A percentile compares a stretch with the other conserved stretches of the same genome.
Evolutionary conservation across 2,797 vertebrate genomes (phyloP).

Genomic region (Rhinatrema bivittatum): DNA sequence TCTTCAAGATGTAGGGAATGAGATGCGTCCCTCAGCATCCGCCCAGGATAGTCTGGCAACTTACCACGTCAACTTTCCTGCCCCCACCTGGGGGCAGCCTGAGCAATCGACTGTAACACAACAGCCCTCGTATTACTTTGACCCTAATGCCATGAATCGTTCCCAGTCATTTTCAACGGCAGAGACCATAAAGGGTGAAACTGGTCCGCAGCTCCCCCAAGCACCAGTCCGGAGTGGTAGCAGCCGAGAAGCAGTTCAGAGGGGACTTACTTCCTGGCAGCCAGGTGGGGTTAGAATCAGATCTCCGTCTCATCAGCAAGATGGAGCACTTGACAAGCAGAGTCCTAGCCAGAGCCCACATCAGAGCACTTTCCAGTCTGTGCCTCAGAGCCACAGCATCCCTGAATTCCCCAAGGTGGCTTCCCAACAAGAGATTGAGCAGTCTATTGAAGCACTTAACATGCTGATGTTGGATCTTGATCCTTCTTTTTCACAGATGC

Average conservation of each 20-base stretch:
- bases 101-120: conserved; percentile 34
- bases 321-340: conserved; percentile 47
- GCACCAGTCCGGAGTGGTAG: conserved; percentile 86
- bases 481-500: conserved; percentile 49
- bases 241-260: conserved; percentile 90
- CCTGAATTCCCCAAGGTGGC: conserved; percentile 78
- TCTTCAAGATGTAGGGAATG: conserved; percentile 31
- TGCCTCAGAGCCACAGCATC: conserved; percentile 64
- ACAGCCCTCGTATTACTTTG: conserved; percentile 51
- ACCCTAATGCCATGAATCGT: conserved; percentile 64
- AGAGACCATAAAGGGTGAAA: conserved; percentile 38
- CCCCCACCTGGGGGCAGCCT: conserved; percentile 48
- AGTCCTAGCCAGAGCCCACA: conserved; percentile 35
- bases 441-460: conserved; percentile 91
- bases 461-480: conserved; percentile 90
- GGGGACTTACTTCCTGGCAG: conserved; percentile 91
- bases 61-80: conserved; percentile 45
- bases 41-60: conserved; percentile 1
- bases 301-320: conserved; percentile 43
- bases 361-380: conserved; percentile 41
- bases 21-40: conserved; percentile 21
- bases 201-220: conserved; percentile 54
- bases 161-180: conserved; percentile 78
- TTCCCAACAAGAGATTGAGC: conserved; percentile 88
- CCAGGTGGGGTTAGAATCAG: conserved; percentile 56